phyloP scores from a whole-genome alignment of 2,888 invertebrate genomes.

The Hanleya hanleyi region DNA sequence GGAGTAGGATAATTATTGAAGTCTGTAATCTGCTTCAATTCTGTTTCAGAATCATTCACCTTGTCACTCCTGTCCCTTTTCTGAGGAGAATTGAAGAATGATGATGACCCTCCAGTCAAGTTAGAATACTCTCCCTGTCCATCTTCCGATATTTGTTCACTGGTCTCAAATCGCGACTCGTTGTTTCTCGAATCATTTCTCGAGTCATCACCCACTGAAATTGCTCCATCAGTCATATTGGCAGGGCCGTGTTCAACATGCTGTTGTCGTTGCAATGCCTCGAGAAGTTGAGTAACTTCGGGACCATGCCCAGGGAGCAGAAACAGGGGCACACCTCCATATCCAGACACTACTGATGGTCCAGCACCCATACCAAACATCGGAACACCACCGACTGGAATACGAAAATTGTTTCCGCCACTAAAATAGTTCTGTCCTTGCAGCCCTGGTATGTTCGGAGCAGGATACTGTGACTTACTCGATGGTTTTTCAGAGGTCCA shows the following conservation, averaged over 20 bases:
- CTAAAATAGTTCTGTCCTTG: no score
- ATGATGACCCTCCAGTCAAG: background rate
- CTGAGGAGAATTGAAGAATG: background rate
- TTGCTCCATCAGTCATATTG: background rate
- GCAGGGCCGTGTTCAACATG: background rate
- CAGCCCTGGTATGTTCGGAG: no score
- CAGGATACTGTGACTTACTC: no score
- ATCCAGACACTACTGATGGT: background rate
- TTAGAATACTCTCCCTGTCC: background rate
- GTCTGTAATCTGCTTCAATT: background rate
- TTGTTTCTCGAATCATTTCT: background rate
- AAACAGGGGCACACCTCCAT: constrained; percentile 24
- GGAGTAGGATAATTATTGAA: no score
- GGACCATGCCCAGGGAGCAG: constrained; percentile 49
- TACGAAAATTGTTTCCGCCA: background rate
- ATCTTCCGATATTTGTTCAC: background rate
- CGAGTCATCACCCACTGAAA: background rate
- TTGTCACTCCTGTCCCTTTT: background rate
- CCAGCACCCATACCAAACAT: background rate
- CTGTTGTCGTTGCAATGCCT: constrained; percentile 45
- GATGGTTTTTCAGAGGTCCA: no score
- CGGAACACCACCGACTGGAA: background rate
- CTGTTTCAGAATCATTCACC: background rate
- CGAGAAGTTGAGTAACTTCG: constrained; percentile 49
- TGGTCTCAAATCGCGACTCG: background rate